Evolutionary conservation across 2,113 vertebrate genomes (phyloP), one percentile per base, ranked within the genome.

Genomic region (Onychostruthus taczanowskii): DNA sequence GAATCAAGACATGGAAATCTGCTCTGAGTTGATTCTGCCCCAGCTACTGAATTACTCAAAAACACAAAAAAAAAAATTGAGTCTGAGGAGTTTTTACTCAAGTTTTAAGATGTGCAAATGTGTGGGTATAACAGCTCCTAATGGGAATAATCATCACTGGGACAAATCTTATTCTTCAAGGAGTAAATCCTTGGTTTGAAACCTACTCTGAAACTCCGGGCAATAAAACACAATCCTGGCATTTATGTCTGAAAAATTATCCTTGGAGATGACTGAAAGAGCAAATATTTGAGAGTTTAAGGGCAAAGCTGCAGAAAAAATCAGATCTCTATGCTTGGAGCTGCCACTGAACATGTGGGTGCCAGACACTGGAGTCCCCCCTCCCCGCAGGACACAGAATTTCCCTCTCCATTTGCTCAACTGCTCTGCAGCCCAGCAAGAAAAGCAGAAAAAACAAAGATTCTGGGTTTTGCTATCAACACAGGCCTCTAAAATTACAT

Each of bases 251-350:
- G 94, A 91, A 93, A 96, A 96, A 63, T 69, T 94, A 94, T 74
- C 89, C 90, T 66, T 50, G 55, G 43, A 62, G 61, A 53, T 35
- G 74, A 73, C 69, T 47, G 39, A 85, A 39, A 70, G 50, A 81
- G 47, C 27, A 61, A 95, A 87, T 37, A 73, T 81, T 11, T 43
- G 26, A 70, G 63, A 7, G 1, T 63, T 83, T 43, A 66, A 87
- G 84, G 50, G 75, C 46, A 95, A 94, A 96, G 89, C 93, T 90
- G 95, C 96, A 96, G 84, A 53, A 91, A 94, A 91, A 95, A 94
- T 72, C 70, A 37, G 75, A 87, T 93, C 66, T 91, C 81, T 82
- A 20, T 62, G 94, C 74, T 26, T 33, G 77, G 80, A 84, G 80
- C 89, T 94, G 69, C 80, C 80, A 67, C 69, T n/a, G 77, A 76